These are phyloP conservation scores for cat (Felis catus) DNA, from an alignment of 2,113 vertebrate species.

Conservation along the genomic window DNA sequence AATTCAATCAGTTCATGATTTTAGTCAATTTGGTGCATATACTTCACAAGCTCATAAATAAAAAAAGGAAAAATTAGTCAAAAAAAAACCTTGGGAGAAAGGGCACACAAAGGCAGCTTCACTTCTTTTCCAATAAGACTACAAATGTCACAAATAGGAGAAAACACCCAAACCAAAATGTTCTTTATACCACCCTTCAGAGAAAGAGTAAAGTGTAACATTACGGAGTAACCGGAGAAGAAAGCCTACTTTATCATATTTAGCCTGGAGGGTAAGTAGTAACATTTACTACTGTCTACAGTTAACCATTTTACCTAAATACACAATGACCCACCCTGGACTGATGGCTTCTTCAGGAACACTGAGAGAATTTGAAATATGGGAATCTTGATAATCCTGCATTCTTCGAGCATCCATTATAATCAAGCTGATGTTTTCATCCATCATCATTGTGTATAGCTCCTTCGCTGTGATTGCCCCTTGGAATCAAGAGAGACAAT, in stretches of 20 bases:
- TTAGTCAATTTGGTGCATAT: neutral
- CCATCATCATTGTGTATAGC: conserved; percentile 94
- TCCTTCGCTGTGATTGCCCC: conserved; percentile 93
- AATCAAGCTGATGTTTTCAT: conserved; percentile 89
- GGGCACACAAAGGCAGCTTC: neutral
- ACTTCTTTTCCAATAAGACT: neutral
- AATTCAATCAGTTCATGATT: neutral
- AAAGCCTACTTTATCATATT: neutral
- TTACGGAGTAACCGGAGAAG: neutral
- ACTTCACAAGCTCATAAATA: neutral
- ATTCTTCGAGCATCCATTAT: conserved; percentile 94
- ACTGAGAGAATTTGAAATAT: conserved; percentile 91
- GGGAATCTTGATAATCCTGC: conserved; percentile 93
- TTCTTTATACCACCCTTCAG: neutral
- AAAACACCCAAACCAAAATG: neutral
- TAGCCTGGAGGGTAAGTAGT: neutral
- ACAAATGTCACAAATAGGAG: neutral
- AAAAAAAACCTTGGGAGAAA: neutral
- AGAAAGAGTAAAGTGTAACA: neutral
- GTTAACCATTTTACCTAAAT: neutral
- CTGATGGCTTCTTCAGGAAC: conserved; percentile 95
- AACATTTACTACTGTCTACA: conserved; percentile 26
- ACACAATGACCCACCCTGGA: conserved; percentile 89
- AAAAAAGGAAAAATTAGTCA: neutral
- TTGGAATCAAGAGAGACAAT: conserved; percentile 69